Percentiles rank a stretch among this genome's conserved stretches.
phyloP scores from a whole-genome alignment of 2,113 vertebrate species.

The Cacatua alba region DNA sequence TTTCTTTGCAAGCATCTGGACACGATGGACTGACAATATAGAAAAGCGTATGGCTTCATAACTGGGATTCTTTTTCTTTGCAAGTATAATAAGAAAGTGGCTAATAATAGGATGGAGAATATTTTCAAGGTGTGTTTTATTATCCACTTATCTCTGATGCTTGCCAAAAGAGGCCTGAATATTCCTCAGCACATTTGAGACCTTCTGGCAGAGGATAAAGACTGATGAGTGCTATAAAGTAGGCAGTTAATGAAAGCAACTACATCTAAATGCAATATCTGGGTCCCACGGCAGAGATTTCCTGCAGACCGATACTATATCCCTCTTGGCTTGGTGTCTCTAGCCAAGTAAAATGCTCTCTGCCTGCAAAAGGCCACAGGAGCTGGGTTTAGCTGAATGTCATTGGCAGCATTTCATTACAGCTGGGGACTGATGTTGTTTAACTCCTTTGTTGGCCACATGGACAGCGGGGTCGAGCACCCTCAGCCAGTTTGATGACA shows the following conservation, averaged over 20 bases:
- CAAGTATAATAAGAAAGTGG: conserved; percentile 38
- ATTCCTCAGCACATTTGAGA: conserved; percentile 41
- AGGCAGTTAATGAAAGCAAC: conserved; percentile 18
- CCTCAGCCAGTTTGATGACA: background rate
- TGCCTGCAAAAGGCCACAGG: background rate
- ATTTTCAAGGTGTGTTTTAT: conserved; percentile 47
- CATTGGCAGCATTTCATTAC: background rate
- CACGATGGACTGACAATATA: background rate
- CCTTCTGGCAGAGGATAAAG: conserved; percentile 36
- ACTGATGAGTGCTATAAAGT: conserved; percentile 19
- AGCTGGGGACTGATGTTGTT: background rate
- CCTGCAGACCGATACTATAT: background rate
- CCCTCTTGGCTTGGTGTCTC: background rate
- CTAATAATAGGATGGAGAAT: conserved; percentile 47
- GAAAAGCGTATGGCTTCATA: background rate
- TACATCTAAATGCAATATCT: background rate
- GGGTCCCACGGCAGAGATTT: background rate
- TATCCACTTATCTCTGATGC: conserved; percentile 36
- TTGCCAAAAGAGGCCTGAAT: conserved; percentile 60
- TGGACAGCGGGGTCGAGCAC: background rate
- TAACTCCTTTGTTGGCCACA: background rate
- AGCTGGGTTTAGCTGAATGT: background rate
- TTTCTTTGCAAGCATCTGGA: background rate
- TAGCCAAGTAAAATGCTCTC: background rate
- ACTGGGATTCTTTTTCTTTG: background rate